Base-by-base conservation (phyloP, 2,888 invertebrate species). In the Orchestes rusci region DNA sequence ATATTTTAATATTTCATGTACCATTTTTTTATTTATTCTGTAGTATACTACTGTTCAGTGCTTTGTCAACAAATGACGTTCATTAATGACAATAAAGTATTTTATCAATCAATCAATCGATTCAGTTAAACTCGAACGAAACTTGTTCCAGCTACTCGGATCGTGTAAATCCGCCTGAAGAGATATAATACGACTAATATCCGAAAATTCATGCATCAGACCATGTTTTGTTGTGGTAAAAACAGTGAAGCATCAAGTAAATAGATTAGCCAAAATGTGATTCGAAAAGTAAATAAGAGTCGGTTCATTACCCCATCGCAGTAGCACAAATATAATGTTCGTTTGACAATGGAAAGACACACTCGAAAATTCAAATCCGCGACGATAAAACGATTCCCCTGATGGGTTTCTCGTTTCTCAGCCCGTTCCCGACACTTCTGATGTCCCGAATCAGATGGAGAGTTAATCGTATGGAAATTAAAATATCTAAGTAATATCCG, bases 401-500 rank as follows among this genome's bases (percentile, higher is more conserved):
- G 50, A 53, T 51, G 50, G 44, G 34, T 42, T 40, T 47, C 10
- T 39, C 45, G 39, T 49, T 10, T 45, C 43, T 45, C 43, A 42
- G 43, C 48, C 30, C 38, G 27, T 30, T 36, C 42, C 27, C 43
- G 52, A 50, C 39, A 48, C 43, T 52, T 48, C 31, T 51, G 50
- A 53, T 48, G 50, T 43, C 48, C 42, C 43, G 59, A 49, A 60
- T 60, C 60, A 59, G 60, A 60, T 59, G 59, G 55, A 58, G 55
- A 60, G 57, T 60, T 61, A 63, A 63, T 63, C 62, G 60, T 57
- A 63, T 63, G 63, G 62, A 63, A 63, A 63, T 63, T 61, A 62
- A 48, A 61, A 63, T 61, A 58, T 60, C 61, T 59, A 58, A 57
- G 58, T 59, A 61, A 64, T 63, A 63, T 63, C 62, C 63, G 61